Base-by-base conservation (phyloP, 2,113 vertebrate genomes). In the Periophthalmodon schlosseri region DNA sequence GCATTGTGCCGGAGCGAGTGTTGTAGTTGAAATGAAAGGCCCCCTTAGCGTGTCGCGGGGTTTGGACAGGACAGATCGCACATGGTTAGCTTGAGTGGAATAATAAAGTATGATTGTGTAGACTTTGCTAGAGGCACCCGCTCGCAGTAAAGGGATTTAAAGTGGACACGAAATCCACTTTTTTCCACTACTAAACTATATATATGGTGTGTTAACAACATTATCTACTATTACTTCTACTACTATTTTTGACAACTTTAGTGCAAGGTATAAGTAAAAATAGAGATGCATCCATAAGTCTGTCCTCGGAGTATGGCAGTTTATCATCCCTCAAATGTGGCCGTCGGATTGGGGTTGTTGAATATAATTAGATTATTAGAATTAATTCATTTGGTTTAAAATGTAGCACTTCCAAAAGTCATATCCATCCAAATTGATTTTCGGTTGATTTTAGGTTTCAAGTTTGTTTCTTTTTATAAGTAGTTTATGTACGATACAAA, bases 1-100 rank as follows among this genome's bases (percentile, higher is more conserved):
- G 77, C 85, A 81, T 58, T 85, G 83, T 82, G 78, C 47, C 67
- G 63, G 69, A 78, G 61, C 60, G 44, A 33, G 52, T 46, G 61
- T 77, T 54, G n/a, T 49, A n/a, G 61, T 69, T 56, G 12, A 60
- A 75, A 77, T 70, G 68, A 83, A 81, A 70, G 54, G n/a, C 6
- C 56, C 58, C n/a, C n/a, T 52, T 78, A 69, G 77, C 49, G 65
- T 39, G 60, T 73, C 24, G 46, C 23, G 66, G 39, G 39, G 66
- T 24, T 63, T 18, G 46, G 68, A 75, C 54, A 74, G 61, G 50
- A 34, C 46, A 61, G 33, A 58, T 46, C 63, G 46, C 34, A 18
- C n/a, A 24, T 2, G 33, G 49, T 5, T 65, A 39, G 52, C 52
- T 75, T 56, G 33, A 61, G 68, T 18, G 52, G 70, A 58, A 58